Evolutionary conservation across 2,113 vertebrate genomes (phyloP).

Genomic region (Tringa solitaria): DNA sequence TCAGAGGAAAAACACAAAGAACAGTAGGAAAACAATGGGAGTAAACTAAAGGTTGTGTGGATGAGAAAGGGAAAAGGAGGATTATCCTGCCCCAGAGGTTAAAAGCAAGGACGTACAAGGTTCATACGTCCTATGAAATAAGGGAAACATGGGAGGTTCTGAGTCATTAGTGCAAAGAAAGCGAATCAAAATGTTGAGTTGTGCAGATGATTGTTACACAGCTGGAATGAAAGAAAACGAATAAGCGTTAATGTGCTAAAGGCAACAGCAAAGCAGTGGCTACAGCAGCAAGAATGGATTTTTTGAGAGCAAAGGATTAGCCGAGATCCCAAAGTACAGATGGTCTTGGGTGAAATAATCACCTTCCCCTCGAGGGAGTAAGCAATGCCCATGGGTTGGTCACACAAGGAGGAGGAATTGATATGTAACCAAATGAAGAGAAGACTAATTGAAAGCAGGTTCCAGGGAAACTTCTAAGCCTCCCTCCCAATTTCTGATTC

Average conservation of each 20-base stretch:
- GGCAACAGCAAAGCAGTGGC: neutral
- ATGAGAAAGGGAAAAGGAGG: neutral
- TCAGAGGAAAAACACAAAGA: neutral
- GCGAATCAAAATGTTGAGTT: neutral
- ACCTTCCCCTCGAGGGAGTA: neutral
- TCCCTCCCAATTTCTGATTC: neutral
- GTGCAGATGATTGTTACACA: neutral
- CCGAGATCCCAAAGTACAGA: slow-evolving; percentile 28
- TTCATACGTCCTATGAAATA: rapidly evolving
- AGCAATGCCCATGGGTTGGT: neutral
- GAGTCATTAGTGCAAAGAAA: neutral
- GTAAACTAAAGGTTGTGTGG: neutral
- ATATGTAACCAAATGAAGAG: neutral
- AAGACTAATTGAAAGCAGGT: neutral
- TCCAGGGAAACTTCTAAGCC: slow-evolving; percentile 35
- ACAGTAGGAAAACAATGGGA: neutral
- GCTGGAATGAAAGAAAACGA: neutral
- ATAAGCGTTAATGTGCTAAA: neutral
- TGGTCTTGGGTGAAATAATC: slow-evolving; percentile 49
- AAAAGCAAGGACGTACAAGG: rapidly evolving
- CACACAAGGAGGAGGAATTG: neutral
- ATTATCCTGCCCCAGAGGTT: neutral
- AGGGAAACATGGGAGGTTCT: neutral
- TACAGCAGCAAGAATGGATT: neutral
- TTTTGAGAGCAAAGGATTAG: slow-evolving; percentile 53